Evolutionary conservation across 2,113 vertebrate genomes (phyloP).

Genomic region (Uropsilus gracilis): DNA sequence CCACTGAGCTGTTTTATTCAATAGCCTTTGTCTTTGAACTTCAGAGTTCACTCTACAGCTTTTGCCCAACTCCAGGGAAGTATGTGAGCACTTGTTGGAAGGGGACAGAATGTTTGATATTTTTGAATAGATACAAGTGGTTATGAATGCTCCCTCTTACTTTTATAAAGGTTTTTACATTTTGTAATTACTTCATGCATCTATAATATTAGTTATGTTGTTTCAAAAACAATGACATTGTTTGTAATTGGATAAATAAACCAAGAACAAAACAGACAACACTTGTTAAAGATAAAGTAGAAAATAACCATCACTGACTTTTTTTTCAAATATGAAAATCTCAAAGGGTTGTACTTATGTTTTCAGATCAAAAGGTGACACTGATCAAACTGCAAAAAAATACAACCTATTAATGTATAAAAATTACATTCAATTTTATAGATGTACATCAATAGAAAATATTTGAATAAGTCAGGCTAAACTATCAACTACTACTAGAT

Average conservation of each 20-base stretch:
- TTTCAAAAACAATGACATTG: slow-evolving; percentile 3
- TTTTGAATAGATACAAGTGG: not conserved
- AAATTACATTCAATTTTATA: not conserved
- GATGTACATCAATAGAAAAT: not conserved
- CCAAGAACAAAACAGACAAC: not conserved
- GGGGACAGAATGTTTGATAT: not conserved
- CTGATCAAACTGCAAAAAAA: slow-evolving; percentile 1
- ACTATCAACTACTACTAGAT: not conserved
- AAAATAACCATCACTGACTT: not conserved
- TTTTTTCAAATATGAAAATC: not conserved
- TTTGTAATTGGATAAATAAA: slow-evolving; percentile 42
- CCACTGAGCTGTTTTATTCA: not conserved
- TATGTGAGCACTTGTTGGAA: not conserved
- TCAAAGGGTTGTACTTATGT: not conserved
- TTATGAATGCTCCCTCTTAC: not conserved
- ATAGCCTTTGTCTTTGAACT: not conserved
- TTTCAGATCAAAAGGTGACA: slow-evolving; percentile 51
- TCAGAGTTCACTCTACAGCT: not conserved
- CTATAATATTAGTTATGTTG: slow-evolving; percentile 33
- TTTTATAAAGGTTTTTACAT: not conserved
- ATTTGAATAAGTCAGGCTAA: not conserved
- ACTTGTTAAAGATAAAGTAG: slow-evolving; percentile 9
- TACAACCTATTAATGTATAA: not conserved
- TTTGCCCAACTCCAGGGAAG: not conserved
- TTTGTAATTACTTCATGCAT: not conserved